Percentiles rank a stretch among this genome's conserved stretches.
Evolutionary conservation across 2,113 vertebrate genomes (phyloP).

Genomic region (Tychaedon coryphoeus): DNA sequence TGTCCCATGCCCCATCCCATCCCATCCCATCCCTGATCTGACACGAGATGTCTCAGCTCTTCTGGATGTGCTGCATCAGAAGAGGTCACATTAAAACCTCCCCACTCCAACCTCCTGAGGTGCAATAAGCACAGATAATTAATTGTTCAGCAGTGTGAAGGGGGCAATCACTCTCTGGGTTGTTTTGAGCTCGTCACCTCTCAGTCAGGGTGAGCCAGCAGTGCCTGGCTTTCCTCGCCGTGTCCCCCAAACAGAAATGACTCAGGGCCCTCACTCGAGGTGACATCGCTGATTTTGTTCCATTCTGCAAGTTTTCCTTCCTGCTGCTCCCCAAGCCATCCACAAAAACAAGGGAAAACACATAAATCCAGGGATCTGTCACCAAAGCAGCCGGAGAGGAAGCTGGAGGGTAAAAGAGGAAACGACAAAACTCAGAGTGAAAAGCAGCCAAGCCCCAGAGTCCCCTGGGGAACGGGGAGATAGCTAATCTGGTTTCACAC

Average conservation of each 20-base stretch:
- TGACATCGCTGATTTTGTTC: background rate
- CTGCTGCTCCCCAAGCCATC: background rate
- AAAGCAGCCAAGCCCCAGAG: background rate
- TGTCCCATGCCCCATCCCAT: background rate
- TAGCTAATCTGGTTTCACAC: background rate
- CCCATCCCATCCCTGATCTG: background rate
- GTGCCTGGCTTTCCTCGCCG: background rate
- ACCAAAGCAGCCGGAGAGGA: background rate
- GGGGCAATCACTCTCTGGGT: too few relatives aligned
- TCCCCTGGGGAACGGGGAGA: background rate
- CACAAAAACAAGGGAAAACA: background rate
- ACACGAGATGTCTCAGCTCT: background rate
- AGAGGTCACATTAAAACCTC: background rate
- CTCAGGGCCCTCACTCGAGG: fast-evolving
- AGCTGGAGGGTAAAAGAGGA: background rate
- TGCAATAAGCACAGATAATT: background rate
- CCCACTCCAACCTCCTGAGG: background rate
- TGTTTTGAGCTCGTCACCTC: background rate
- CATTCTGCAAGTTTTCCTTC: background rate
- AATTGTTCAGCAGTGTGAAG: background rate
- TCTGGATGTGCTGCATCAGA: background rate
- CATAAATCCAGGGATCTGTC: background rate
- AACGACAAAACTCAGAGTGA: fast-evolving
- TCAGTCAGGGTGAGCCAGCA: background rate
- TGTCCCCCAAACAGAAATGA: background rate